A percentile compares a stretch with the other conserved stretches of the same genome.
Conservation (phyloP, 2,888 invertebrate genomes). For the Aporophyla nigra region DNA sequence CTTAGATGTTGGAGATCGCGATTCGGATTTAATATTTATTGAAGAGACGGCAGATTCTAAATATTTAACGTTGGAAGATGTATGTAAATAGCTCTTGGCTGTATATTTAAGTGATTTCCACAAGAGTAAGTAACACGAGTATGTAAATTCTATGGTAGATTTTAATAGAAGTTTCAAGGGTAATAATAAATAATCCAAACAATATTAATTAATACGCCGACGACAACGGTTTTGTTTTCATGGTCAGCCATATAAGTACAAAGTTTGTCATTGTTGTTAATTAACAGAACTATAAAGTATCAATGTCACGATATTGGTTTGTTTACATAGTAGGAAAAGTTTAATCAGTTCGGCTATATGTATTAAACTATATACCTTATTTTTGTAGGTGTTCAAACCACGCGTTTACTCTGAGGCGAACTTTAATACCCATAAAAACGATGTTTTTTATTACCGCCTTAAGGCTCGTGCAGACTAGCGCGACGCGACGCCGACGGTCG, state of each 20-base stretch:
- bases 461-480: too few relatives aligned
- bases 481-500: too few relatives aligned
- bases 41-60: background rate
- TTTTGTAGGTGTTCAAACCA: background rate
- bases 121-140: background rate
- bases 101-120: constrained; percentile 15
- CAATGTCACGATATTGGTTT: background rate
- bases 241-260: constrained; percentile 24
- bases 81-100: background rate
- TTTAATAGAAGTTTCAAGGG: constrained; percentile 33
- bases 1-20: background rate
- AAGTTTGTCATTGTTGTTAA: constrained; percentile 18
- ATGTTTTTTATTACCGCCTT: constrained; percentile 17
- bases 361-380: background rate
- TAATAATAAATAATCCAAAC: background rate
- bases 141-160: background rate
- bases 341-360: background rate
- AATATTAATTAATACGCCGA: constrained; percentile 10
- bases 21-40: constrained; percentile 22
- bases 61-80: background rate
- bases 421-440: background rate
- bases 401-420: background rate
- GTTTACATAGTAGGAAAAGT: constrained; percentile 1
- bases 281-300: background rate
- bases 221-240: constrained; percentile 13